Conservation (phyloP, 2,888 invertebrate genomes). For the Gasteruption jaculator region DNA sequence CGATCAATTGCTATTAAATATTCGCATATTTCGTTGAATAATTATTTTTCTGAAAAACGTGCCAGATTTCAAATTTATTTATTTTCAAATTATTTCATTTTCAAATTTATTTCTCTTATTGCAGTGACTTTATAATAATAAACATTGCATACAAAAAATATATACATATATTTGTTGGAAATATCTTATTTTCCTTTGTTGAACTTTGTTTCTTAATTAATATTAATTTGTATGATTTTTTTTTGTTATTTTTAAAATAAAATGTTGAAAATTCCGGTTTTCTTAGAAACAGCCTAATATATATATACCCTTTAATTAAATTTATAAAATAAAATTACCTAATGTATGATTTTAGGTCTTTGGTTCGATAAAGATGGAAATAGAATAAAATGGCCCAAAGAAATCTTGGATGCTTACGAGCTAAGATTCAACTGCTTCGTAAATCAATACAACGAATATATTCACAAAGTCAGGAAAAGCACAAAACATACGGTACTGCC, state of each 20-base stretch:
- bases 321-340: neutral
- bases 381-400: slow-evolving; percentile 66
- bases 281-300: slow-evolving; percentile 18
- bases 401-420: slow-evolving; percentile 61
- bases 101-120: too few species aligned
- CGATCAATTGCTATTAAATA: too few species aligned
- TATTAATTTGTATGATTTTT: neutral
- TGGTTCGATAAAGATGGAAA: slow-evolving; percentile 78
- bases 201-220: neutral
- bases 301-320: neutral
- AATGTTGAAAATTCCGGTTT: slow-evolving; percentile 29
- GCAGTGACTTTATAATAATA: too few species aligned
- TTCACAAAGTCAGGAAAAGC: too few species aligned
- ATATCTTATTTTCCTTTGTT: too few species aligned
- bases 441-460: slow-evolving; percentile 62
- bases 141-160: too few species aligned
- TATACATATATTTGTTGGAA: too few species aligned
- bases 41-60: too few species aligned
- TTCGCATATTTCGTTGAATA: too few species aligned
- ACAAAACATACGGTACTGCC: too few species aligned
- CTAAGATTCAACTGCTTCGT: slow-evolving; percentile 63
- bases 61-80: too few species aligned
- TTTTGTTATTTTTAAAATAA: slow-evolving; percentile 22
- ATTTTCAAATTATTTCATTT: too few species aligned
- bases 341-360: slow-evolving; percentile 56